Evolutionary conservation across 1,140 invertebrate genomes (phyloP).

Genomic region (Pseudomyrmex pallidus): DNA sequence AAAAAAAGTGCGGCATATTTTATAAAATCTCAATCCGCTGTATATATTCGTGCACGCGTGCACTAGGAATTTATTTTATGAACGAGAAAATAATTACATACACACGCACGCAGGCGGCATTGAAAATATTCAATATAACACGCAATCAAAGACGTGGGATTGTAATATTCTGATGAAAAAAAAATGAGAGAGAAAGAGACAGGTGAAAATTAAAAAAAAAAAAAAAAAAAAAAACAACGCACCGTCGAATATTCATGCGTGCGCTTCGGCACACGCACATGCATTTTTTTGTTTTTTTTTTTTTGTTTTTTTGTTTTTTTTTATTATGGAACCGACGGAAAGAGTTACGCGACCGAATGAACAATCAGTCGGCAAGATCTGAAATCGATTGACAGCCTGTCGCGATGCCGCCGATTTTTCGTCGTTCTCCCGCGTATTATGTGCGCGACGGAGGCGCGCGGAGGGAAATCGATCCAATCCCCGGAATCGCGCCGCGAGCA

Average conservation of each 20-base stretch:
- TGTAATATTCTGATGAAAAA: too few relatives aligned
- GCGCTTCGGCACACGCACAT: not conserved
- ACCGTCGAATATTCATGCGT: slow-evolving; percentile 39
- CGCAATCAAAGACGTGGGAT: too few relatives aligned
- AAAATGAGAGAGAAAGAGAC: not conserved
- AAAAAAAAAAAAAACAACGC: not conserved
- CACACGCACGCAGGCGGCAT: too few relatives aligned
- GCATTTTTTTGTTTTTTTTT: not conserved
- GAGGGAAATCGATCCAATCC: slow-evolving; percentile 25
- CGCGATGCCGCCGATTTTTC: slow-evolving; percentile 15
- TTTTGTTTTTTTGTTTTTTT: slow-evolving; percentile 11
- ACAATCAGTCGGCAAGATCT: slow-evolving; percentile 45
- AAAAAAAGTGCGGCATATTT: slow-evolving; percentile 30
- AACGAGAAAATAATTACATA: slow-evolving; percentile 17
- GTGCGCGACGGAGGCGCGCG: not conserved
- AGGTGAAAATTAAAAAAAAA: slow-evolving; percentile 5
- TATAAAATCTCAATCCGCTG: not conserved
- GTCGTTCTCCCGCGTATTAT: slow-evolving; percentile 28
- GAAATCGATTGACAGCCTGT: slow-evolving; percentile 44
- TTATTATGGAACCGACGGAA: not conserved
- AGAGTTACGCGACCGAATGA: slow-evolving; percentile 30
- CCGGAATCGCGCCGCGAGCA: slow-evolving; percentile 19
- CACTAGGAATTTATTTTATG: not conserved
- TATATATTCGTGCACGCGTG: not conserved
- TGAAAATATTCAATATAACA: not conserved